A percentile compares a stretch with the other conserved stretches of the same genome.
Evolutionary conservation across 2,888 invertebrate species (phyloP).

Genomic region (Invenusta paracnida): DNA sequence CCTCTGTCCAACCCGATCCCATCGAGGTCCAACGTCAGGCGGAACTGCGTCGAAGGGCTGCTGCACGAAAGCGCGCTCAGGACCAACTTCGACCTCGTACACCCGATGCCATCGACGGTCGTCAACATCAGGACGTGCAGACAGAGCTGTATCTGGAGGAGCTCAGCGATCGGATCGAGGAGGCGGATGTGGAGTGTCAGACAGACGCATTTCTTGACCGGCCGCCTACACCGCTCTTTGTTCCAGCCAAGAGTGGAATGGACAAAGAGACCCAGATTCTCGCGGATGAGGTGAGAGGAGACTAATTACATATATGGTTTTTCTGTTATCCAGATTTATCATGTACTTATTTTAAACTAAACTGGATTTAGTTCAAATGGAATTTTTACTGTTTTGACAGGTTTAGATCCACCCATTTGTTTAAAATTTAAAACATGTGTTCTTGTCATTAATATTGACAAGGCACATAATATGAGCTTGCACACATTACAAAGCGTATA

Average conservation of each 20-base stretch:
- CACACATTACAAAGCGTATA: too few relatives aligned
- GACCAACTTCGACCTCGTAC: conserved; percentile 67
- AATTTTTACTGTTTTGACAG: too few relatives aligned
- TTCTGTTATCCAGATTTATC: too few relatives aligned
- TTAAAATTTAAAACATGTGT: too few relatives aligned
- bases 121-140: conserved; percentile 79
- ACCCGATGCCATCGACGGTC: conserved; percentile 75
- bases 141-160: conserved; percentile 84
- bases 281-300: conserved; percentile 72
- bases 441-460: too few relatives aligned
- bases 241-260: conserved; percentile 74
- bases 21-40: conserved; percentile 63
- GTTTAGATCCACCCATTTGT: too few relatives aligned
- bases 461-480: too few relatives aligned
- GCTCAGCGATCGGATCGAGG: conserved; percentile 64
- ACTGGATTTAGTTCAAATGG: background rate
- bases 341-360: too few relatives aligned
- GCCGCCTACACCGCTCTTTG: conserved; percentile 73
- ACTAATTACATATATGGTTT: too few relatives aligned
- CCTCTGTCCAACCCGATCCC: conserved; percentile 60
- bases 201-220: conserved; percentile 80
- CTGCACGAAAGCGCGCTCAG: conserved; percentile 70
- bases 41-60: conserved; percentile 70
- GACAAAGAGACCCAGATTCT: conserved; percentile 80
- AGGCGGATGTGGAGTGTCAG: conserved; percentile 74